Base-by-base conservation (phyloP, 2,113 vertebrate species). In the Collichthys lucidus region DNA sequence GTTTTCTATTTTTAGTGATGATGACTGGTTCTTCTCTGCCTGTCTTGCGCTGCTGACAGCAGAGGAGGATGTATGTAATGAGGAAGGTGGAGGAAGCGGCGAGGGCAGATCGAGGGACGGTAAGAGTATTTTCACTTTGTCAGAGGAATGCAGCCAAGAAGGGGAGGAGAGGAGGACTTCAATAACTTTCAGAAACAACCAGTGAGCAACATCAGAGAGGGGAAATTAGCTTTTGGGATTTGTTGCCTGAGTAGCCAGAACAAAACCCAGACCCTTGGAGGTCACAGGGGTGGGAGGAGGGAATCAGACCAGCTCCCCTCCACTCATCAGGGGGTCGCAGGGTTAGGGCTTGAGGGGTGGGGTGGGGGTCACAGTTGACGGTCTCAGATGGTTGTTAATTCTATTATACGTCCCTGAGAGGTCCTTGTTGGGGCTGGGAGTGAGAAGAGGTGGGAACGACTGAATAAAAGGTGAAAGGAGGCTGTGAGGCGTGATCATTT, bases 181-280 rank as follows among this genome's bases (percentile, higher is more conserved):
- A 85, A 59, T 78, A 78, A 79, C 79, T 69, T 79, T 60, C 64
- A 83, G 90, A 84, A 90, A 77, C 56, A 80, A 65, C 85, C 60
- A 72, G 63, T 72, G 84, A 85, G 69, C 84, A 87, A 88, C 88
- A 90, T 92, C 89, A 91, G 82, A 91, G 70, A n/a, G 79, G 52
- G 73, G 73, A 90, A 89, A 90, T 93, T 90, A 88, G 90, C 84
- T 91, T 87, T 86, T 79, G 67, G 87, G 94, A 92, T 94, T 90
- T 92, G 88, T 90, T 92, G 86, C 91, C 88, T 0, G 70, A 92
- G 89, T 59, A 89, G 84, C 86, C 80, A 77, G 84, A 86, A 93
- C 88, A 92, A 93, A 92, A 88, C 67, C n/a, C 71, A 77, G 66
- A 66, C 74, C 74, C 69, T 74, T 65, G 53, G 88, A 90, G 91